A percentile compares a stretch with the other conserved stretches of the same genome.
Conservation (phyloP, 2,113 vertebrate species). For the Podarcis cretensis region DNA sequence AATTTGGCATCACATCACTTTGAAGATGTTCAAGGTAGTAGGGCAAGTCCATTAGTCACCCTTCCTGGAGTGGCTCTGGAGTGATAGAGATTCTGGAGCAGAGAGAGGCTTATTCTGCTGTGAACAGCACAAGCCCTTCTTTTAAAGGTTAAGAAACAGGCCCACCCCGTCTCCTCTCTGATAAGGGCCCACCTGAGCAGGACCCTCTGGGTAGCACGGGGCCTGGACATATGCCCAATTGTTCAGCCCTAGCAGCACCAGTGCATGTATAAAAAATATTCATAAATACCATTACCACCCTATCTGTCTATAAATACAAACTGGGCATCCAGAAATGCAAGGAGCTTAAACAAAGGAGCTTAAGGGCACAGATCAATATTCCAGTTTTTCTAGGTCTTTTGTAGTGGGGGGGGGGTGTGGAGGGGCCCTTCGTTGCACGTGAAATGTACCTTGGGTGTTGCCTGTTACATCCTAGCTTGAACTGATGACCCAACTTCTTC, state of each 20-base stretch:
- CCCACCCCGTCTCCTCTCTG: too few relatives aligned
- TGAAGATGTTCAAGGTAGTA: too few relatives aligned
- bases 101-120: too few relatives aligned
- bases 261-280: neutral
- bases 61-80: too few relatives aligned
- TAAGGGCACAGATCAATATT: neutral
- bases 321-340: neutral
- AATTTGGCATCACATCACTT: too few relatives aligned
- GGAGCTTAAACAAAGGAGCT: neutral
- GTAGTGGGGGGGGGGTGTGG: neutral
- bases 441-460: neutral
- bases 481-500: neutral
- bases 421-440: neutral
- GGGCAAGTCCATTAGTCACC: too few relatives aligned
- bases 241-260: neutral
- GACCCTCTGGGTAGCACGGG: too few relatives aligned
- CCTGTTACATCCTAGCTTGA: neutral
- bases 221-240: too few relatives aligned
- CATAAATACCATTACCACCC: neutral
- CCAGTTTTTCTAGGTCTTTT: neutral
- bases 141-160: too few relatives aligned
- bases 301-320: neutral
- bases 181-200: too few relatives aligned
- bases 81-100: too few relatives aligned
- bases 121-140: too few relatives aligned